These are phyloP conservation scores for Cantharis rufa DNA, from an alignment of 2,888 invertebrate genomes.

Conservation along the genomic window DNA sequence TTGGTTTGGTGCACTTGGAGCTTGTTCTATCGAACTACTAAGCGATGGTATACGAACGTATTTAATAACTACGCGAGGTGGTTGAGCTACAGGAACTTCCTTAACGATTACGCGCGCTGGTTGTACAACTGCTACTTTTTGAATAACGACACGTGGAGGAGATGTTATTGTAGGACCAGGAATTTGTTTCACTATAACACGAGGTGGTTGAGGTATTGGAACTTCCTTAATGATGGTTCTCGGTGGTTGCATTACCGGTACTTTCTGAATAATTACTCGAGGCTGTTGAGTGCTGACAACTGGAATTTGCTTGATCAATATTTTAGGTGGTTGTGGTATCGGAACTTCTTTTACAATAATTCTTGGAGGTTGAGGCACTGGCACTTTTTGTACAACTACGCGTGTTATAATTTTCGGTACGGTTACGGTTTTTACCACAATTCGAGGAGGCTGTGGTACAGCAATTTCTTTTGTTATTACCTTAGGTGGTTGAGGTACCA, in stretches of 20 bases:
- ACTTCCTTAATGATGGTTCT: background rate
- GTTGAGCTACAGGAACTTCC: background rate
- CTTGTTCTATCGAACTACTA: background rate
- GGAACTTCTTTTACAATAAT: constrained; percentile 2
- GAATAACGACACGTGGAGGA: background rate
- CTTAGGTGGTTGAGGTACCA: background rate
- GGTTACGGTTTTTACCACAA: background rate
- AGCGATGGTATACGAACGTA: background rate
- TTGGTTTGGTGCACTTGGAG: background rate
- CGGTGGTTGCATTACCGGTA: background rate
- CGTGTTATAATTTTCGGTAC: background rate
- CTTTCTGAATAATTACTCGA: background rate
- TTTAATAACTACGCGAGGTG: background rate
- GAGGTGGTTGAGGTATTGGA: background rate
- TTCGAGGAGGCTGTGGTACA: background rate
- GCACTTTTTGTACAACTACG: background rate
- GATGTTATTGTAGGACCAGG: background rate
- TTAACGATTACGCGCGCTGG: background rate
- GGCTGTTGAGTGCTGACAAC: background rate
- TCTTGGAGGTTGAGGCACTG: background rate
- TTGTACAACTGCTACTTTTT: background rate
- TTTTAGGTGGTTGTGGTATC: background rate
- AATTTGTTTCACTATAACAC: background rate
- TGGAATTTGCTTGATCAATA: background rate
- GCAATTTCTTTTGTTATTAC: background rate